Evolutionary conservation across 2,797 vertebrate species (phyloP).

Genomic region (Hyperoplus lanceolatus): DNA sequence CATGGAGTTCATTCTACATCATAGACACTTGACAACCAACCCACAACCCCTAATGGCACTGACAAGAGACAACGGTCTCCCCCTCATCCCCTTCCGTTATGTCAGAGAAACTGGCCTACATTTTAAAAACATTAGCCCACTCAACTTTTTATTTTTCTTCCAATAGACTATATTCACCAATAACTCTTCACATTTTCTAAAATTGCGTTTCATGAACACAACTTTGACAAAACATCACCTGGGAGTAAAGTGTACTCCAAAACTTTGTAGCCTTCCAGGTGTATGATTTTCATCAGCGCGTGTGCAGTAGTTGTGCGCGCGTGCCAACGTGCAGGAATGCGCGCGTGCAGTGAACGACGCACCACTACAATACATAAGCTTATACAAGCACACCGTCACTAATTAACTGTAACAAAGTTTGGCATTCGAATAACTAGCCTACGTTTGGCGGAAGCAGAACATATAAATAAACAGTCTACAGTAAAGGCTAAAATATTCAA

Average conservation of each 20-base stretch:
- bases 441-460: too few relatives aligned
- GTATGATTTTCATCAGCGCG: neutral
- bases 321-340: neutral
- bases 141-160: neutral
- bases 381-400: neutral
- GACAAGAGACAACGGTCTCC: constrained; percentile 44
- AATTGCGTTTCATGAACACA: neutral
- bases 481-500: too few relatives aligned
- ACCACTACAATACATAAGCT: neutral
- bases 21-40: constrained; percentile 52
- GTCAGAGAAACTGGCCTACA: neutral
- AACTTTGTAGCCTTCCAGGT: neutral
- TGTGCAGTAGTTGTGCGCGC: neutral
- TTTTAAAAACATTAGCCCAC: constrained; percentile 4
- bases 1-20: constrained; percentile 22
- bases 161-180: neutral
- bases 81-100: neutral
- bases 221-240: neutral
- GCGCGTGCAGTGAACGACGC: neutral
- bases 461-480: too few relatives aligned
- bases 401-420: too few relatives aligned
- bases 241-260: neutral
- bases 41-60: constrained; percentile 53
- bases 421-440: neutral
- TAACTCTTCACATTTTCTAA: neutral